Evolutionary conservation across 2,797 vertebrate genomes (phyloP).

Genomic region (Hemitrygon akajei): DNA sequence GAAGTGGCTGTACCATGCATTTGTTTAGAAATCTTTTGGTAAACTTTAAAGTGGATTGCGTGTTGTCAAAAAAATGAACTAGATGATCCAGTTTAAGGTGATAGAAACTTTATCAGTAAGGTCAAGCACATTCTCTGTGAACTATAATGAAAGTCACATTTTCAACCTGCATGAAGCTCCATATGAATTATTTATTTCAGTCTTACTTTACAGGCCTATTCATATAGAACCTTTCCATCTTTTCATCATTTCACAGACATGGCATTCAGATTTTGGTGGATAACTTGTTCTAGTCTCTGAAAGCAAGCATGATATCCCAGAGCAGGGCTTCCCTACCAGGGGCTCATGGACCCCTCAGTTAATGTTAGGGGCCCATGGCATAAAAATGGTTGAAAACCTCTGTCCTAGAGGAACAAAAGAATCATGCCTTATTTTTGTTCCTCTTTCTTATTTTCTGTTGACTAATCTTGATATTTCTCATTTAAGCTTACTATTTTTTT

Average conservation of each 20-base stretch:
- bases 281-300: not conserved
- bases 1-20: too few relatives aligned
- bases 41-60: too few relatives aligned
- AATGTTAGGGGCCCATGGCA: too few relatives aligned
- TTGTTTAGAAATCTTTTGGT: too few relatives aligned
- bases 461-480: not conserved
- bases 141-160: not conserved
- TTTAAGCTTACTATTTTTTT: not conserved
- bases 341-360: too few relatives aligned
- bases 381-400: too few relatives aligned
- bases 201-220: not conserved
- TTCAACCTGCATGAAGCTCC: not conserved
- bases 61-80: too few relatives aligned
- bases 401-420: too few relatives aligned
- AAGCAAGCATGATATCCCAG: not conserved
- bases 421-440: not conserved
- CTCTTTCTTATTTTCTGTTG: not conserved
- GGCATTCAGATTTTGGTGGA: not conserved
- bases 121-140: not conserved
- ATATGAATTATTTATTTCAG: conserved; percentile 7
- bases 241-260: not conserved
- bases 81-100: too few relatives aligned
- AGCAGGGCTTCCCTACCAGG: too few relatives aligned
- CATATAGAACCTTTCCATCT: not conserved
- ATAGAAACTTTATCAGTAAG: not conserved